Evolutionary conservation across 64 coral and sea anemone species (phyloP).

Genomic region (Astreopora myriophthalma): DNA sequence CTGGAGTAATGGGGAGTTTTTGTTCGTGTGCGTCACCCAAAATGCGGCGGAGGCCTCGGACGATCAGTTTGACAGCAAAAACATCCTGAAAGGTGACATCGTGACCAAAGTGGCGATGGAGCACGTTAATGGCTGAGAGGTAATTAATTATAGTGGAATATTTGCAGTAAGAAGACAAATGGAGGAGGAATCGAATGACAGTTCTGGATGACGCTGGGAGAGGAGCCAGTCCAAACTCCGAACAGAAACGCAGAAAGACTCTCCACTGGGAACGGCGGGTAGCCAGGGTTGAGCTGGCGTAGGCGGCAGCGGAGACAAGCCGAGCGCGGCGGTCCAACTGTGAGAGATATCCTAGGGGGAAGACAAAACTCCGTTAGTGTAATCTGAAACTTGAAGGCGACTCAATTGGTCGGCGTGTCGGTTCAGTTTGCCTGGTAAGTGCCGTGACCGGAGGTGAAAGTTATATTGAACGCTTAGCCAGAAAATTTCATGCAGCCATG

Average conservation of each 20-base stretch:
- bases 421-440: not conserved
- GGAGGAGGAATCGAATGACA: slow-evolving; percentile 5
- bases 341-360: not conserved
- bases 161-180: not conserved
- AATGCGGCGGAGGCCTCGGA: not conserved
- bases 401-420: not conserved
- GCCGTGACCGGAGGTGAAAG: not conserved
- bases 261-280: slow-evolving; percentile 17
- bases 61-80: slow-evolving; percentile 2
- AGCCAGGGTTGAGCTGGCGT: not conserved
- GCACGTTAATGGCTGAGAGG: not conserved
- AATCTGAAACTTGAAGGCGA: not conserved
- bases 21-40: no score
- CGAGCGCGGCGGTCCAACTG: not conserved
- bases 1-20: no score
- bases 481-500: not conserved
- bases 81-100: slow-evolving; percentile 28
- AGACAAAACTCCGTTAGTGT: not conserved
- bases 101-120: not conserved
- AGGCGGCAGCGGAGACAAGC: not conserved
- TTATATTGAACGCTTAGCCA: not conserved
- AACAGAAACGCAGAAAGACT: not conserved
- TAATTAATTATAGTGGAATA: slow-evolving; percentile 4
- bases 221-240: not conserved
- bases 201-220: not conserved